phyloP scores from a whole-genome alignment of 2,113 vertebrate genomes.

The Falco punctatus region DNA sequence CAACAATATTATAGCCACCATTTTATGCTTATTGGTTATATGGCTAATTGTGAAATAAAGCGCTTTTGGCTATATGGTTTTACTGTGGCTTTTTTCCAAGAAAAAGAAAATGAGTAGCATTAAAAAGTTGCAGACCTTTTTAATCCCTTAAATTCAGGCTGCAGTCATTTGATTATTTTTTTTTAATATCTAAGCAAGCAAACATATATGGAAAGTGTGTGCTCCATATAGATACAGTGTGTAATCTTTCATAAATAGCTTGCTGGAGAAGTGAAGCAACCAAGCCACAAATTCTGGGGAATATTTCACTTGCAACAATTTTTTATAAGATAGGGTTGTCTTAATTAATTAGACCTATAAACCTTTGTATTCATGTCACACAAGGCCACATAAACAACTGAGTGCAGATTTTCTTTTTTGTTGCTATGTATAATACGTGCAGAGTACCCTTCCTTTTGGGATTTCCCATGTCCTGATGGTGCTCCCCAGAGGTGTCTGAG shows the following conservation, averaged over 20 bases:
- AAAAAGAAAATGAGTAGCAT: not conserved
- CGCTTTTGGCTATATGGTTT: conserved; percentile 30
- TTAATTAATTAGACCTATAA: not conserved
- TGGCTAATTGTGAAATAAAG: conserved; percentile 59
- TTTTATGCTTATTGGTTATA: conserved; percentile 27
- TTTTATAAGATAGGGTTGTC: not conserved
- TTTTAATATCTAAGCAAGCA: not conserved
- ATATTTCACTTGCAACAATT: not conserved
- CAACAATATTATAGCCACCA: not conserved
- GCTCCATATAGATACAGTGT: not conserved
- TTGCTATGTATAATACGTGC: not conserved
- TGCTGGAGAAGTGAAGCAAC: not conserved
- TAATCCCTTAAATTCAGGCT: not conserved
- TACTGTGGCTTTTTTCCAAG: conserved; percentile 38
- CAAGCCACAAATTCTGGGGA: not conserved
- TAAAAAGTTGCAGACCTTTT: not conserved
- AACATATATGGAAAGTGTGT: not conserved
- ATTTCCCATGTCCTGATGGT: fast-evolving
- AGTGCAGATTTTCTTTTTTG: not conserved
- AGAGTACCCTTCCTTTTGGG: not conserved
- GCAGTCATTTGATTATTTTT: not conserved
- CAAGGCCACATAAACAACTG: not conserved
- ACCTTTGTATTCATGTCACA: not conserved
- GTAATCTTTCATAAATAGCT: not conserved
- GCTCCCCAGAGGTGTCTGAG: not conserved